phyloP scores from a whole-genome alignment of 2,888 invertebrate genomes.

The Cacoxenus indagator region DNA sequence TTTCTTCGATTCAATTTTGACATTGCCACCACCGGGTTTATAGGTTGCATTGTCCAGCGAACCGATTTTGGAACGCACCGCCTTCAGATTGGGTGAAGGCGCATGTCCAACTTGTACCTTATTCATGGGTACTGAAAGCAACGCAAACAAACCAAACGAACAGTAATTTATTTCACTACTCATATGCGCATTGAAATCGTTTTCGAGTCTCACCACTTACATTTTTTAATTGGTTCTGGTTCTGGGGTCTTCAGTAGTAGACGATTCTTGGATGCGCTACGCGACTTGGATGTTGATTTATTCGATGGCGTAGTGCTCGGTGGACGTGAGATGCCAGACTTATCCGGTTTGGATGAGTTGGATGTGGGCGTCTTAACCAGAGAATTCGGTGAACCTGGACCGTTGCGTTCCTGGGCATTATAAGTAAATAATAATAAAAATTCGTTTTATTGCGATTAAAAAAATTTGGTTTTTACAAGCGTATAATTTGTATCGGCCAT shows the following conservation, averaged over 20 bases:
- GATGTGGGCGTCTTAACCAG: conserved; percentile 79
- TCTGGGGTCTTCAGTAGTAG: conserved; percentile 80
- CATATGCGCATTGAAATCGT: not conserved
- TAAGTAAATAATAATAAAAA: not conserved
- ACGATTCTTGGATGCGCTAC: conserved; percentile 70
- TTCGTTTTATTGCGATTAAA: not conserved
- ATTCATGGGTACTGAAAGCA: conserved; percentile 89
- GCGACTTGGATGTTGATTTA: conserved; percentile 68
- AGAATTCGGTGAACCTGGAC: conserved; percentile 76
- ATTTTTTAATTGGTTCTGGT: conserved; percentile 79
- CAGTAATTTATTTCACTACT: not conserved
- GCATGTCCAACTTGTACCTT: conserved; percentile 92
- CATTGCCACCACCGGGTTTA: conserved; percentile 89
- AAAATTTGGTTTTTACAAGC: conserved; percentile 47
- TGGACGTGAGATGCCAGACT: conserved; percentile 69
- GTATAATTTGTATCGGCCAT: conserved; percentile 57
- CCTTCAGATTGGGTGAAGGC: conserved; percentile 92
- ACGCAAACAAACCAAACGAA: not conserved
- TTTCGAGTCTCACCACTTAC: conserved; percentile 70
- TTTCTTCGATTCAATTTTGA: conserved; percentile 90
- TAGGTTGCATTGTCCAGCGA: conserved; percentile 91
- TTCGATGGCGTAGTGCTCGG: conserved; percentile 71
- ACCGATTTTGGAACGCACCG: conserved; percentile 92
- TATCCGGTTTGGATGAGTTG: conserved; percentile 68
- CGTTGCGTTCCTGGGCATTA: conserved; percentile 75